Percentiles rank a stretch among this genome's conserved stretches.
Evolutionary conservation across 2,888 invertebrate species (phyloP).

Genomic region (Zelleria hepariella): DNA sequence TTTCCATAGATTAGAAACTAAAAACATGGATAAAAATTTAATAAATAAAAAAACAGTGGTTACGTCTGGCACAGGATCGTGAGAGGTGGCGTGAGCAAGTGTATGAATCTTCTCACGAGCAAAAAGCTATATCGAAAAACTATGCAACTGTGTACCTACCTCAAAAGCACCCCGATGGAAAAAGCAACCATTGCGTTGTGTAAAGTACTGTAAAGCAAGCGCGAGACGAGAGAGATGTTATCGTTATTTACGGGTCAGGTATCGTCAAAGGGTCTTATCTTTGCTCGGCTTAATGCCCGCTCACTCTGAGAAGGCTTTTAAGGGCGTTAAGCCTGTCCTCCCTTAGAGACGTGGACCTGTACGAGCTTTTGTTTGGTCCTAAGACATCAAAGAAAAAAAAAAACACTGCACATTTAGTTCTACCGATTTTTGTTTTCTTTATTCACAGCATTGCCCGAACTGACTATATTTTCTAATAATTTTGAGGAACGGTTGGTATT

Average conservation of each 20-base stretch:
- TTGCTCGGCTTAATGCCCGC: conserved; percentile 3
- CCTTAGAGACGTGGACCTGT: not conserved
- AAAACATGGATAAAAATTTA: no score
- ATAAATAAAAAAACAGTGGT: no score
- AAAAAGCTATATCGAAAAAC: no score
- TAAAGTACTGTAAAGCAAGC: not conserved
- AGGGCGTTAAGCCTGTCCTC: not conserved
- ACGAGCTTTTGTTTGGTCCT: not conserved
- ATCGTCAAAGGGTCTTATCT: conserved; percentile 7
- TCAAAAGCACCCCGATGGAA: not conserved
- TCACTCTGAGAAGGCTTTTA: conserved; percentile 5
- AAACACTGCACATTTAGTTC: not conserved
- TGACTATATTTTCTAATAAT: no score
- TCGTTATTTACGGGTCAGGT: conserved; percentile 8
- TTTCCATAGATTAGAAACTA: no score
- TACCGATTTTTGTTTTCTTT: no score
- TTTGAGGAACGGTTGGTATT: no score
- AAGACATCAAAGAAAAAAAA: not conserved
- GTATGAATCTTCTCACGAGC: no score
- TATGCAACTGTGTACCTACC: no score
- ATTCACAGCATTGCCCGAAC: no score
- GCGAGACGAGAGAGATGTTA: conserved; percentile 2
- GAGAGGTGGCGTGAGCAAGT: no score
- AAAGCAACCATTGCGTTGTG: not conserved
- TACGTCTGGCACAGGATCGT: no score